phyloP scores from a whole-genome alignment of 2,888 invertebrate species.

The Ormyrus nitidulus region DNA sequence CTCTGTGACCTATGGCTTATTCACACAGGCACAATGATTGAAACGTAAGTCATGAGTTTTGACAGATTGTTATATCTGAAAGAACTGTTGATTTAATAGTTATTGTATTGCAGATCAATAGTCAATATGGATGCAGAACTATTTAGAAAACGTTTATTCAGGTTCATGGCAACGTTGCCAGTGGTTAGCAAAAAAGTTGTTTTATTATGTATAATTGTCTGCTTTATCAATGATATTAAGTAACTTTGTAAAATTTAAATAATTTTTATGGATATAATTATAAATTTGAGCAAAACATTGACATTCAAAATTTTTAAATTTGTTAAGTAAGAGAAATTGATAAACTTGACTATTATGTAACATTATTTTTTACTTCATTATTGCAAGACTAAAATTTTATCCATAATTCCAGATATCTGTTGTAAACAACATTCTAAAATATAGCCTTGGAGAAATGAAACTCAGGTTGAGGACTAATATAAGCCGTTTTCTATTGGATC shows the following conservation, averaged over 20 bases:
- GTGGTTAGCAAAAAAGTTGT: slow-evolving; percentile 79
- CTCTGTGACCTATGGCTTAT: slow-evolving; percentile 99
- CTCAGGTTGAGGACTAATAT: slow-evolving; percentile 92
- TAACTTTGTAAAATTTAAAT: neutral
- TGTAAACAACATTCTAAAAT: slow-evolving; percentile 95
- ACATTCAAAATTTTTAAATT: no score
- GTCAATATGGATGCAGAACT: slow-evolving; percentile 89
- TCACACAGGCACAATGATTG: slow-evolving; percentile 93
- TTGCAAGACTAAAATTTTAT: neutral
- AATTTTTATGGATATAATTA: no score
- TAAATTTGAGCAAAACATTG: no score
- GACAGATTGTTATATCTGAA: neutral
- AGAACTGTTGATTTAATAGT: neutral
- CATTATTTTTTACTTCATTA: neutral
- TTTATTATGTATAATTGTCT: neutral
- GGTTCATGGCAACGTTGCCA: slow-evolving; percentile 91
- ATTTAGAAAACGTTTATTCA: slow-evolving; percentile 85
- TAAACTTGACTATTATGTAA: no score
- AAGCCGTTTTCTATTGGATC: slow-evolving; percentile 89
- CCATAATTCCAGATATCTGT: slow-evolving; percentile 86
- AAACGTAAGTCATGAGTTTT: slow-evolving; percentile 82
- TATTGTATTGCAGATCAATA: slow-evolving; percentile 83
- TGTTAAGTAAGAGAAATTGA: no score
- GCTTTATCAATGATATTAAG: neutral
- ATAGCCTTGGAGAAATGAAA: slow-evolving; percentile 95